phyloP scores from a whole-genome alignment of 2,113 vertebrate genomes.

The Heterotilapia buettikoferi region DNA sequence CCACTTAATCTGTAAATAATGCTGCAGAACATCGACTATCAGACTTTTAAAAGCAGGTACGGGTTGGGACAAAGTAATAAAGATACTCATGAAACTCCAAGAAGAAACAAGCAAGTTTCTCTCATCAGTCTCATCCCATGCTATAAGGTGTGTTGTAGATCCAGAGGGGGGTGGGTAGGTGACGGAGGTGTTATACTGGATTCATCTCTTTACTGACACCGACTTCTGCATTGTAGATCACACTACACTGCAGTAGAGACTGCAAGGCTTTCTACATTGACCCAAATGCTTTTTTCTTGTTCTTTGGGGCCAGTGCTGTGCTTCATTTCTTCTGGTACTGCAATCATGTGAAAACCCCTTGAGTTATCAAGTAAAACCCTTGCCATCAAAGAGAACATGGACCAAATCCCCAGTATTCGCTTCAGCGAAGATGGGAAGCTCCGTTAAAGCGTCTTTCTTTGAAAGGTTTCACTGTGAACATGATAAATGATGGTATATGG shows the following conservation, averaged over 20 bases:
- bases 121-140: not conserved
- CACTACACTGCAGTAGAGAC: not conserved
- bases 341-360: conserved; percentile 15
- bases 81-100: not conserved
- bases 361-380: conserved; percentile 14
- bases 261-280: not conserved
- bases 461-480: not conserved
- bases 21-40: not conserved
- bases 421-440: not conserved
- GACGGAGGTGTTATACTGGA: not conserved
- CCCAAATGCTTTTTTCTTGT: conserved; percentile 66
- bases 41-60: not conserved
- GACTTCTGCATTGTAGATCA: conserved; percentile 2
- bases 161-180: not conserved
- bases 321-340: not conserved
- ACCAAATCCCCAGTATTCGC: not conserved
- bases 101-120: not conserved
- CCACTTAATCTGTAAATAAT: not conserved
- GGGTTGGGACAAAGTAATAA: not conserved
- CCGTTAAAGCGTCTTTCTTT: not conserved
- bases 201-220: not conserved
- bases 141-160: not conserved
- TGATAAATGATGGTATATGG: not conserved
- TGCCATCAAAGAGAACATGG: not conserved
- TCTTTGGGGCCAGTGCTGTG: conserved; percentile 9